These are phyloP conservation scores for Clytia hemisphaerica DNA, from an alignment of 30 jellyfish, hydroid and myxozoan species.

Conservation along the genomic window DNA sequence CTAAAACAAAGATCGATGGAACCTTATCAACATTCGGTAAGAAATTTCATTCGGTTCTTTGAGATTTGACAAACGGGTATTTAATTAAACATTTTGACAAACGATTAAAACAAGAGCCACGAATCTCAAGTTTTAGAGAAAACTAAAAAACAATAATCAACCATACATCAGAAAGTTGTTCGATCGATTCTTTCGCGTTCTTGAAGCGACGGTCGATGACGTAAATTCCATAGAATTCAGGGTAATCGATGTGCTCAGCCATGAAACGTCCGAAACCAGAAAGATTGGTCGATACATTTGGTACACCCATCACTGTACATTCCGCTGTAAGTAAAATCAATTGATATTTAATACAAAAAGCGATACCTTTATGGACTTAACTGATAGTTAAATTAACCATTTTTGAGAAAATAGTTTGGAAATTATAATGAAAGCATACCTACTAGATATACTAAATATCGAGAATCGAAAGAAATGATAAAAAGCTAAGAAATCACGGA, in stretches of 20 bases:
- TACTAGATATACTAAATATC: neutral
- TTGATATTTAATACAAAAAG: neutral
- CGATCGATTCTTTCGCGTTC: slow-evolving; percentile 60
- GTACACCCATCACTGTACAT: slow-evolving; percentile 99
- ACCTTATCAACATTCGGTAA: neutral
- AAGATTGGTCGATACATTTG: slow-evolving; percentile 78
- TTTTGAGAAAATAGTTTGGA: neutral
- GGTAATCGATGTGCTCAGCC: slow-evolving; percentile 89
- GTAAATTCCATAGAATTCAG: slow-evolving; percentile 88
- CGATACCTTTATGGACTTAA: neutral
- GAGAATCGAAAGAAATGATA: neutral
- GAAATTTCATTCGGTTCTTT: neutral
- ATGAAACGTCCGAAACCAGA: slow-evolving; percentile 97
- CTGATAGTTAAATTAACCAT: neutral
- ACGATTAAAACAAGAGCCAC: neutral
- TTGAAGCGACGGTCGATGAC: slow-evolving; percentile 78
- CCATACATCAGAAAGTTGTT: slow-evolving; percentile 78
- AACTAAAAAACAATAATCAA: neutral
- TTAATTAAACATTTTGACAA: neutral
- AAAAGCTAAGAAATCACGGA: too few relatives aligned
- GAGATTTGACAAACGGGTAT: neutral
- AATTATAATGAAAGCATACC: neutral
- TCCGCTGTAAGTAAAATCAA: slow-evolving; percentile 55
- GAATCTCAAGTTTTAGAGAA: too few relatives aligned
- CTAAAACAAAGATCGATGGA: slow-evolving; percentile 18